Base-by-base conservation (phyloP, 2,113 vertebrate genomes). In the Dasypus novemcinctus region DNA sequence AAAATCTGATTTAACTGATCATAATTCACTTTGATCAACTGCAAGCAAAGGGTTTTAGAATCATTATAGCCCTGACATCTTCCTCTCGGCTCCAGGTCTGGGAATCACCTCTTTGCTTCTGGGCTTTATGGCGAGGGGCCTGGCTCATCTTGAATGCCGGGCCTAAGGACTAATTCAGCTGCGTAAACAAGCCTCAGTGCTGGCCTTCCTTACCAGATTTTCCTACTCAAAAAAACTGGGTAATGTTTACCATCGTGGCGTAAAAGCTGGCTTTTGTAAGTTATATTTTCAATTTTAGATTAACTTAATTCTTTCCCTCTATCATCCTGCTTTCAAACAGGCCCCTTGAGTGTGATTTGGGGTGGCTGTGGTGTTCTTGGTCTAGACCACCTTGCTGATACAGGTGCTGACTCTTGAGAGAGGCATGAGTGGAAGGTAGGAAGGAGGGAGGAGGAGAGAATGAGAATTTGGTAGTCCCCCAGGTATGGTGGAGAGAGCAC, bases 331-430 rank as follows among this genome's bases (percentile, higher is more conserved):
- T 84, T 63, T 74, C 66, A 23, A 38, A 15, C 12, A 41, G 43
- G 29, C 33, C 46, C 46, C 59, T 33, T 46, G 49, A 52, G 52
- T 10, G 0, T 3, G 33, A 31, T 46, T 75, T 43, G 57, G 33
- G 54, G 38, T 13, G 31, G 78, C 54, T n/a, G 14, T 18, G 1
- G 25, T 23, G 59, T 27, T 66, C 18, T 36, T 23, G 72, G 2
- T 27, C 27, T 4, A 21, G 75, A 10, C 33, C 27, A 2, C 12
- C 18, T 2, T 9, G 0, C 33, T 27, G 29, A 2, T 6, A 14
- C 33, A 52, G 21, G 12, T 6, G 6, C 33, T 31, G 14, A 33
- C 79, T 38, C 46, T n/a, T 7, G 13, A 15, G 6, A 64, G 38
- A 43, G 9, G 46, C 15, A 33, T 5, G n/a, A n/a, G 6, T 14